Base-by-base conservation (phyloP, 2,888 invertebrate genomes). In the Apamea epomidion region DNA sequence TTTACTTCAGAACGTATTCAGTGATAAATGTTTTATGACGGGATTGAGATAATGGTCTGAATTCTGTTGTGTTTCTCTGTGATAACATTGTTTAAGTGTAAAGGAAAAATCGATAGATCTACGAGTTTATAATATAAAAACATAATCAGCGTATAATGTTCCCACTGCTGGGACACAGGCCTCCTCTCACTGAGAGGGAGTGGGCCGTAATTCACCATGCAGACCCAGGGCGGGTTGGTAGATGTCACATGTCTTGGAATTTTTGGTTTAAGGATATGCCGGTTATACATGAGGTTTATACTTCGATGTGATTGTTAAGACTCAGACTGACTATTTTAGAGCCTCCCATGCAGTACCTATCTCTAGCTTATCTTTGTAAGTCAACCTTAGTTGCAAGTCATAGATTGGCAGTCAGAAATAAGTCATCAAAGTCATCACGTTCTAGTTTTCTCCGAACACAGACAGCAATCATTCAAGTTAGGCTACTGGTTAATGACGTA, bases 1-100 rank as follows among this genome's bases (percentile, higher is more conserved):
- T 89, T 89, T 80, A 84, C 76, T 76, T 84, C 72, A 73, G 77
- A 78, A 76, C 60, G 76, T 69, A 83, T 85, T 76, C 71, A 14
- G 75, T 82, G 62, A 86, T 86, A 79, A 81, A 85, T 84, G 83
- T 85, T 87, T 80, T 81, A 88, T 79, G 78, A 73, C 25, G 42
- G 76, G 75, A 76, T 78, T 80, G 32, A 48, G 71, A 73, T 75
- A 88, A 84, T 81, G 64, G 21, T 62, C 54, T 51, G 51, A 37
- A 42, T 74, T 64, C 54, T 64, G 73, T 64, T 81, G 70, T 85
- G 60, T 83, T 77, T 69, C 65, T 76, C 7, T 68, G 51, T 67
- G n/a, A 45, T 51, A 37, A 32, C n/a, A 71, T 45, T 48, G 25
- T 51, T 60, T 72, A 58, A 48, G 14, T 48, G 21, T 70, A 0